These are phyloP conservation scores for Oscheius onirici DNA, from an alignment of 2,888 invertebrate genomes.

Conservation along the genomic window DNA sequence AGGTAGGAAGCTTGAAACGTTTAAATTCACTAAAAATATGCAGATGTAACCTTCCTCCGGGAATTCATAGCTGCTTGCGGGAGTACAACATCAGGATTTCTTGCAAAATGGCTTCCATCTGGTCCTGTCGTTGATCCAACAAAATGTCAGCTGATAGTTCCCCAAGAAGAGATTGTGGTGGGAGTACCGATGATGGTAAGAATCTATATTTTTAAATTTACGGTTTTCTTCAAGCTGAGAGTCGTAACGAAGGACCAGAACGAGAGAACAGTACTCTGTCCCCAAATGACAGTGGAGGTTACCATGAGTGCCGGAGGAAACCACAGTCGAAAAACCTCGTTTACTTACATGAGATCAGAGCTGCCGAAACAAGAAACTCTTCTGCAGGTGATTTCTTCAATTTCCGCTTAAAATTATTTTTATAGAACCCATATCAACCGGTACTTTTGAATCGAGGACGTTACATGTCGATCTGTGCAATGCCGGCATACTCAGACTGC, in stretches of 20 bases:
- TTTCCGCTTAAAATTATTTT: background rate
- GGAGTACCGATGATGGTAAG: constrained; percentile 52
- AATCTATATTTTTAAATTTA: background rate
- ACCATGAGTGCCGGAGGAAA: constrained; percentile 14
- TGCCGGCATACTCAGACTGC: constrained; percentile 83
- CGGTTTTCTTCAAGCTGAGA: constrained; percentile 13
- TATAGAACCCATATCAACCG: constrained; percentile 62
- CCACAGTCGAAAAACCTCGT: constrained; percentile 17
- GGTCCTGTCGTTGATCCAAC: constrained; percentile 54
- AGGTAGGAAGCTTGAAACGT: constrained; percentile 2
- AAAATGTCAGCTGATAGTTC: constrained; percentile 78
- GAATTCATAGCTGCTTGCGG: constrained; percentile 83
- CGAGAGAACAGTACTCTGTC: constrained; percentile 47
- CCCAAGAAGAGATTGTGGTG: constrained; percentile 55
- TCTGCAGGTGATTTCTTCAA: background rate
- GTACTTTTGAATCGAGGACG: constrained; percentile 65
- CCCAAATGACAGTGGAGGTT: constrained; percentile 47
- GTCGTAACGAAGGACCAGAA: constrained; percentile 39
- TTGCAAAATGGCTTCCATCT: constrained; percentile 85
- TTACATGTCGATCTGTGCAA: constrained; percentile 92
- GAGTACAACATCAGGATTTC: constrained; percentile 87
- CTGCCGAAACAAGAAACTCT: constrained; percentile 8
- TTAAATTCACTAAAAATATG: background rate
- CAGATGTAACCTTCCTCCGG: constrained; percentile 75
- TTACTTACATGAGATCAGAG: background rate